Evolutionary conservation across 1,140 invertebrate species (phyloP).

Genomic region (Panagrolaimus sp.): DNA sequence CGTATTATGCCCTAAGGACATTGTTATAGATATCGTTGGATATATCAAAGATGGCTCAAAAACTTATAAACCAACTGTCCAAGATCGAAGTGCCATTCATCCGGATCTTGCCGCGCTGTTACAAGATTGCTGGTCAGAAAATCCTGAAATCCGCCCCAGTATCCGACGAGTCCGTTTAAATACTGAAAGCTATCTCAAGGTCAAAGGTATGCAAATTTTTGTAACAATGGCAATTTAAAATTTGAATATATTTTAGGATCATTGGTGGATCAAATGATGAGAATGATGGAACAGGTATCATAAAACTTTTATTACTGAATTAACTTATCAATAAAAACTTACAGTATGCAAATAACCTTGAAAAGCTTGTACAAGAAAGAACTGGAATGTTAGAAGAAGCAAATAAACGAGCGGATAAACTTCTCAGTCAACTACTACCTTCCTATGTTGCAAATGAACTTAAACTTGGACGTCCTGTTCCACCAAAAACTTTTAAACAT

Average conservation of each 20-base stretch:
- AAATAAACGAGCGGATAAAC: slow-evolving; percentile 56
- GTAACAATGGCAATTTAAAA: slow-evolving; percentile 18
- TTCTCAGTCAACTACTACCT: slow-evolving; percentile 53
- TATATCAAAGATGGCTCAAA: slow-evolving; percentile 54
- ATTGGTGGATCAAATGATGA: slow-evolving; percentile 59
- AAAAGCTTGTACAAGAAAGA: slow-evolving; percentile 84
- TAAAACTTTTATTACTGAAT: neutral
- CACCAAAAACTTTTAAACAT: slow-evolving; percentile 51
- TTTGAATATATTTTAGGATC: slow-evolving; percentile 33
- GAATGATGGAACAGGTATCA: slow-evolving; percentile 31
- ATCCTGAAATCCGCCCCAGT: slow-evolving; percentile 54
- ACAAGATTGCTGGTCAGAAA: slow-evolving; percentile 55
- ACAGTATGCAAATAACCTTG: slow-evolving; percentile 86
- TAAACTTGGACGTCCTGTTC: slow-evolving; percentile 53
- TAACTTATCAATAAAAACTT: slow-evolving; percentile 58
- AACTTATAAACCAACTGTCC: slow-evolving; percentile 47
- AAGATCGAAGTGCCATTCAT: slow-evolving; percentile 52
- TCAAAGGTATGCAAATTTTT: slow-evolving; percentile 31
- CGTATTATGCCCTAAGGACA: neutral
- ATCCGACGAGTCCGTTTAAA: slow-evolving; percentile 55
- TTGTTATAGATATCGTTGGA: slow-evolving; percentile 47
- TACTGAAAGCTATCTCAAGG: slow-evolving; percentile 59
- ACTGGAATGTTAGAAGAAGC: slow-evolving; percentile 66
- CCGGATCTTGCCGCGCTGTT: slow-evolving; percentile 52
- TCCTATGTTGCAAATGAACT: slow-evolving; percentile 54